Conservation (phyloP, 2,797 vertebrate species). For the Carcharodon carcharias region DNA sequence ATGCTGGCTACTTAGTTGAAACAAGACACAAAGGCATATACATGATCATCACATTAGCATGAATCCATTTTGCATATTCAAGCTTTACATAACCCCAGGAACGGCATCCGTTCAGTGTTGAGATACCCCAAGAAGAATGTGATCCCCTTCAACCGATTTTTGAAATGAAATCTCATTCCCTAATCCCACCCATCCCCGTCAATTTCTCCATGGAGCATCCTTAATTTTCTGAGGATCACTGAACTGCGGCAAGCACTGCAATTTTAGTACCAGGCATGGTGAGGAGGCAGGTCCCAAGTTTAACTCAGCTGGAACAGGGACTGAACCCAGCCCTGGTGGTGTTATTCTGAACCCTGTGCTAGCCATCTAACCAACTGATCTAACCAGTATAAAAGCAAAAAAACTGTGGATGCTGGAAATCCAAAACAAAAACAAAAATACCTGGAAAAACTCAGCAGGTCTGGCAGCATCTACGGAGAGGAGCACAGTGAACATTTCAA, state of each 20-base stretch:
- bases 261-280: neutral
- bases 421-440: too few relatives aligned
- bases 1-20: constrained; percentile 59
- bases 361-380: too few relatives aligned
- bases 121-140: neutral
- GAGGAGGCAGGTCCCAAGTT: neutral
- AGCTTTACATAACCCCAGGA: neutral
- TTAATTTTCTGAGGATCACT: neutral
- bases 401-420: too few relatives aligned
- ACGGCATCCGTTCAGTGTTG: neutral
- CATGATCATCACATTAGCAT: neutral
- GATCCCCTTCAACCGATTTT: neutral
- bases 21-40: neutral
- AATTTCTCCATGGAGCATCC: neutral
- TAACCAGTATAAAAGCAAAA: too few relatives aligned
- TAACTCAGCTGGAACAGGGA: neutral
- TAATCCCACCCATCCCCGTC: neutral
- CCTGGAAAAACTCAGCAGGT: too few relatives aligned
- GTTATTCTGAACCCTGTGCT: neutral
- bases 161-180: neutral
- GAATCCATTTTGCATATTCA: neutral
- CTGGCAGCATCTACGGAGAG: too few relatives aligned
- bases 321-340: neutral
- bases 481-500: too few relatives aligned
- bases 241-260: too few relatives aligned